These are phyloP conservation scores for Xenopus laevis DNA, from an alignment of 2,113 vertebrate species.

Conservation along the genomic window DNA sequence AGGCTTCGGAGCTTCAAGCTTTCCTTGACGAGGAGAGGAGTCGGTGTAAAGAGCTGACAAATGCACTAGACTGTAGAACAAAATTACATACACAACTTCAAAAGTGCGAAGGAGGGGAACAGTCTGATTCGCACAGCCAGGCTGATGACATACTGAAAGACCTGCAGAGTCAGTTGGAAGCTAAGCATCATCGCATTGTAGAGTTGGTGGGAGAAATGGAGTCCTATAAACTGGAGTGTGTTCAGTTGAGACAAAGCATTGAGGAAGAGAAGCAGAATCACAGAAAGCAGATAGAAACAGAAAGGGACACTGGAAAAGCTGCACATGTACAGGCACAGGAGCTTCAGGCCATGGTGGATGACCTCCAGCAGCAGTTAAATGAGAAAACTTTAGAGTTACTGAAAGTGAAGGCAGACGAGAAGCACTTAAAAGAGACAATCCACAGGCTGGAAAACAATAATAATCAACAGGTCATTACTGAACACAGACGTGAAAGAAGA, in stretches of 20 bases:
- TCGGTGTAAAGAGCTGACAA: slow-evolving; percentile 72
- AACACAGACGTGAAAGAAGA: slow-evolving; percentile 41
- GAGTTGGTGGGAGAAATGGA: slow-evolving; percentile 80
- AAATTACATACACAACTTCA: slow-evolving; percentile 63
- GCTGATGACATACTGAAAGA: slow-evolving; percentile 71
- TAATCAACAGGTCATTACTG: slow-evolving; percentile 52
- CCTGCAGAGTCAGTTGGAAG: slow-evolving; percentile 78
- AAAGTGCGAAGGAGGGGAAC: slow-evolving; percentile 49
- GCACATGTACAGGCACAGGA: slow-evolving; percentile 68
- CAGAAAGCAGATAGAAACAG: slow-evolving; percentile 63
- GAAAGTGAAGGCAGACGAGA: slow-evolving; percentile 72
- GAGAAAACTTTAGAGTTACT: slow-evolving; percentile 66
- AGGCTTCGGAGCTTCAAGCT: slow-evolving; percentile 77
- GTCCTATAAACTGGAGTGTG: slow-evolving; percentile 75
- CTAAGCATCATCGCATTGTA: slow-evolving; percentile 79
- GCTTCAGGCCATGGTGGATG: slow-evolving; percentile 65
- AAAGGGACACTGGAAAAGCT: slow-evolving; percentile 71
- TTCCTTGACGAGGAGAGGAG: slow-evolving; percentile 82
- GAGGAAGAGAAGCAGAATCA: slow-evolving; percentile 75
- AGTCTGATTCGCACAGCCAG: slow-evolving; percentile 50
- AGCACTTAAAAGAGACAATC: slow-evolving; percentile 70
- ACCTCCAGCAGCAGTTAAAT: slow-evolving; percentile 73
- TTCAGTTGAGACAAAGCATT: slow-evolving; percentile 69
- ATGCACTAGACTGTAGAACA: slow-evolving; percentile 72
- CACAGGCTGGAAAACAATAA: slow-evolving; percentile 60